Conservation (phyloP, 92 coral and sea anemone species). For the Phymanthus crucifer region DNA sequence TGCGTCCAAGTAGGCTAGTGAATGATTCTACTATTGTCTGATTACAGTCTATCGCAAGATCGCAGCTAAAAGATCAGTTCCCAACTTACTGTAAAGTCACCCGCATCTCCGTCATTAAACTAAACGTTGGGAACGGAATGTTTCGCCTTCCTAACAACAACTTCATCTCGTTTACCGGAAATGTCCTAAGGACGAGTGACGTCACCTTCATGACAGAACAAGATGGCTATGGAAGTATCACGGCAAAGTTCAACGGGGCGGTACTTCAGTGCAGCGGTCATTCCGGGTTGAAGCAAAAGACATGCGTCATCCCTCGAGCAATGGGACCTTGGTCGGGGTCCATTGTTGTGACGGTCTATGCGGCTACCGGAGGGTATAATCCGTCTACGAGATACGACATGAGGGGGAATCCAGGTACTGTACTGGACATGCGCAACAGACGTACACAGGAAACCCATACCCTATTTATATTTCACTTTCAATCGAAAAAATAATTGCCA, state of each 20-base stretch:
- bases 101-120: slow-evolving; percentile 14
- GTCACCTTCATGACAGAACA: slow-evolving; percentile 56
- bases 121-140: slow-evolving; percentile 28
- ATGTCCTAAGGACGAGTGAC: slow-evolving; percentile 43
- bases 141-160: slow-evolving; percentile 18
- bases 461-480: neutral
- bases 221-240: slow-evolving; percentile 43
- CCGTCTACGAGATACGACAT: slow-evolving; percentile 49
- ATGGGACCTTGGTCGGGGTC: slow-evolving; percentile 53
- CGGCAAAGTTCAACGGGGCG: slow-evolving; percentile 53
- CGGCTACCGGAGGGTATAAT: neutral
- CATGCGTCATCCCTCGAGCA: slow-evolving; percentile 35
- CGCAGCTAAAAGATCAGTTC: slow-evolving; percentile 27
- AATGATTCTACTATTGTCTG: too few relatives aligned
- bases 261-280: slow-evolving; percentile 38
- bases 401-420: slow-evolving; percentile 48
- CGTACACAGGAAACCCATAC: neutral
- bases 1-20: too few relatives aligned
- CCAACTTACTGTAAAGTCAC: slow-evolving; percentile 39
- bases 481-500: neutral
- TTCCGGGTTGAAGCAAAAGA: slow-evolving; percentile 28
- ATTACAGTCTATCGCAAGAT: slow-evolving; percentile 17
- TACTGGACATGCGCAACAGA: neutral
- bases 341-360: slow-evolving; percentile 41
- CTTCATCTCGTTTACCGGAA: slow-evolving; percentile 24